Evolutionary conservation across 2,797 vertebrate species (phyloP).

Genomic region (Macrochelys suwanniensis): DNA sequence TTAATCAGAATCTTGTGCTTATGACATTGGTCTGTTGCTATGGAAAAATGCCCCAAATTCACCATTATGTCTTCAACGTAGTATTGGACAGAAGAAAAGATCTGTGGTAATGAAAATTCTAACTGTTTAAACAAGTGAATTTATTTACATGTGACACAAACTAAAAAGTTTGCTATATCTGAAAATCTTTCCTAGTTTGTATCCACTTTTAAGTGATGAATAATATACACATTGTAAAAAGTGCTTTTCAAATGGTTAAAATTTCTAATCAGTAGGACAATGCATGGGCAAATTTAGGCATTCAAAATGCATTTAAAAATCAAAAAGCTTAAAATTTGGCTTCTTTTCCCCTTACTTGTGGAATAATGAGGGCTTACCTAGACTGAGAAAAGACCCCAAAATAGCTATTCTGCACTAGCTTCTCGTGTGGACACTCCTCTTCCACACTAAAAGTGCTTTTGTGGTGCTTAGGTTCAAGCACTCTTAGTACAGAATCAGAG

Average conservation of each 20-base stretch:
- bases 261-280: background rate
- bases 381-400: too few relatives aligned
- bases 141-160: background rate
- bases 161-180: background rate
- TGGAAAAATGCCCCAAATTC: background rate
- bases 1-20: background rate
- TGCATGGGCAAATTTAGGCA: background rate
- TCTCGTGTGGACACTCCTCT: too few relatives aligned
- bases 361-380: too few relatives aligned
- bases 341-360: too few relatives aligned
- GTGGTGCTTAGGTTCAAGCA: background rate
- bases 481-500: background rate
- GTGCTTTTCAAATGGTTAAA: background rate
- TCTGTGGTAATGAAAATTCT: background rate
- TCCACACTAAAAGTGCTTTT: background rate
- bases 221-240: constrained; percentile 2
- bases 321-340: too few relatives aligned
- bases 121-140: background rate
- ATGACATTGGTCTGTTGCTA: background rate
- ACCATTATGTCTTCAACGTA: background rate
- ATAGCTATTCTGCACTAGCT: too few relatives aligned
- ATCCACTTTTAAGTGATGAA: background rate
- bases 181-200: fast-evolving
- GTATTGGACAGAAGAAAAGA: background rate
- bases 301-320: background rate